Conservation (phyloP, 2,888 invertebrate genomes). For the Clanis bilineata region DNA sequence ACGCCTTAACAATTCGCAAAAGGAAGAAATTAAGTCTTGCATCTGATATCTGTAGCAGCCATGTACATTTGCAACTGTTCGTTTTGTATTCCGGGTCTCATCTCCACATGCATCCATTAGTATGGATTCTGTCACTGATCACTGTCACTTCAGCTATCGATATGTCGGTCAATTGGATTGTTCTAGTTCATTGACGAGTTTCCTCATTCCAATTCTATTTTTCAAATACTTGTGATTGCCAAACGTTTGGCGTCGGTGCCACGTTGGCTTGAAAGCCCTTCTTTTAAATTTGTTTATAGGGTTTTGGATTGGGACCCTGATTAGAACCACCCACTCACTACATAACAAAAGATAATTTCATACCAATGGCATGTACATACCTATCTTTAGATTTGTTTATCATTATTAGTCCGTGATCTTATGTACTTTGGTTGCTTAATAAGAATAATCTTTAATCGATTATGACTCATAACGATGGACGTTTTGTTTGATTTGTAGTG, state of each 20-base stretch:
- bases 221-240: slow-evolving; percentile 32
- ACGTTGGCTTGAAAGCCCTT: slow-evolving; percentile 15
- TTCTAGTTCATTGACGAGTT: slow-evolving; percentile 29
- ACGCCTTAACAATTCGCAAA: neutral
- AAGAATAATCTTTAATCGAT: neutral
- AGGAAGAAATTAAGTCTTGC: neutral
- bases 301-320: neutral
- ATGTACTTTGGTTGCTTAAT: neutral
- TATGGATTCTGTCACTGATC: neutral
- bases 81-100: neutral
- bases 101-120: slow-evolving; percentile 6
- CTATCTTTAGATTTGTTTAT: slow-evolving; percentile 7
- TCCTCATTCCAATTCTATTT: slow-evolving; percentile 29
- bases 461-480: neutral
- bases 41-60: neutral
- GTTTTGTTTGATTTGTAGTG: neutral
- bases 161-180: slow-evolving; percentile 13
- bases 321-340: slow-evolving; percentile 1
- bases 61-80: no score
- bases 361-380: neutral
- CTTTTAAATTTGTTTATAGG: neutral
- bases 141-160: neutral
- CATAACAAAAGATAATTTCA: slow-evolving; percentile 4
- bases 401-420: neutral
- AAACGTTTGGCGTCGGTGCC: slow-evolving; percentile 27